These are phyloP conservation scores for Drosophila nikananu DNA, from an alignment of 1,140 invertebrate genomes.

Conservation along the genomic window DNA sequence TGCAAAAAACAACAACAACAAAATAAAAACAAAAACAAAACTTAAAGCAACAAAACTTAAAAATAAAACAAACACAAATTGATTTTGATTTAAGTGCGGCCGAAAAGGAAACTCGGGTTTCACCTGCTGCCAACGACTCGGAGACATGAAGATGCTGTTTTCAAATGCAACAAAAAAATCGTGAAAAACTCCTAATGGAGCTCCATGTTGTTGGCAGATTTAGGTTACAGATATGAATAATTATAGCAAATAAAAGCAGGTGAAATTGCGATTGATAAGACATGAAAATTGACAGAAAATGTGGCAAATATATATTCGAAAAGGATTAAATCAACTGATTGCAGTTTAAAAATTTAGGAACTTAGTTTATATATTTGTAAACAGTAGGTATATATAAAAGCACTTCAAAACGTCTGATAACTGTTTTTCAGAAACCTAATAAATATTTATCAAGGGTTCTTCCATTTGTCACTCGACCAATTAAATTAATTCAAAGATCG, in stretches of 20 bases:
- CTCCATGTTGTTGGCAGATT: slow-evolving; percentile 21
- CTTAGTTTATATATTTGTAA: background rate
- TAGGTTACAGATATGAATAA: slow-evolving; percentile 21
- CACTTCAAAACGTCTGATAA: background rate
- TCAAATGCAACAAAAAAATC: slow-evolving; percentile 27
- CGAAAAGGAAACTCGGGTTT: slow-evolving; percentile 69
- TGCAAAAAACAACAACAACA: slow-evolving; percentile 19
- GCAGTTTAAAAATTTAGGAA: background rate
- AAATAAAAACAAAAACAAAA: background rate
- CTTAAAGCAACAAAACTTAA: slow-evolving; percentile 7
- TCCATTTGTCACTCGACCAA: background rate
- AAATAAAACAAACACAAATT: slow-evolving; percentile 53
- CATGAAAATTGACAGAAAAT: background rate
- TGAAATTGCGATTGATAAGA: background rate
- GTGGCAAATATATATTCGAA: background rate
- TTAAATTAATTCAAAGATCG: background rate
- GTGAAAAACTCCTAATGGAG: slow-evolving; percentile 48
- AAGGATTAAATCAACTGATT: background rate
- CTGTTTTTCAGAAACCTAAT: background rate
- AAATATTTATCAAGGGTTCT: slow-evolving; percentile 12
- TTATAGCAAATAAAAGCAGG: background rate
- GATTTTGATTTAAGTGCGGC: slow-evolving; percentile 38
- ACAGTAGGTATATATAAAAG: background rate
- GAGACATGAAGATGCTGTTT: slow-evolving; percentile 37
- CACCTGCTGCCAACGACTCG: slow-evolving; percentile 45